Conservation (phyloP, 2,113 vertebrate species). For the Phainopepla nitens region DNA sequence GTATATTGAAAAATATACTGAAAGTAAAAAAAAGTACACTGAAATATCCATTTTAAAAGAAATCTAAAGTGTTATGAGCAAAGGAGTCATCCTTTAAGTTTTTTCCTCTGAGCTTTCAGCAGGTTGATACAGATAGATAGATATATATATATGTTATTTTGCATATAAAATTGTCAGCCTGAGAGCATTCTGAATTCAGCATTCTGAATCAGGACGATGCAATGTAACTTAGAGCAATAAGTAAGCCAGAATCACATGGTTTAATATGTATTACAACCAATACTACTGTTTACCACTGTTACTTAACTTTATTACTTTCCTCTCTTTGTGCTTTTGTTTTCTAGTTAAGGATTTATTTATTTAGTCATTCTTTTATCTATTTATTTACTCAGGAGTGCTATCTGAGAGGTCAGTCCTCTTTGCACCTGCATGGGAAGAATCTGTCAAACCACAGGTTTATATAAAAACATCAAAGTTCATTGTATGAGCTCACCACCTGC, state of each 20-base stretch:
- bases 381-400: background rate
- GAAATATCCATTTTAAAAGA: background rate
- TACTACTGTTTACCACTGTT: background rate
- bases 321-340: background rate
- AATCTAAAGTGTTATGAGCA: background rate
- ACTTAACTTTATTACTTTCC: background rate
- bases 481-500: background rate
- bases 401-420: background rate
- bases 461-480: background rate
- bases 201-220: background rate
- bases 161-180: background rate
- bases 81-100: background rate
- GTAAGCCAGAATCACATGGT: background rate
- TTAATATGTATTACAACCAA: background rate
- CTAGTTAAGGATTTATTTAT: background rate
- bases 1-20: background rate
- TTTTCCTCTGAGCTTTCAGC: background rate
- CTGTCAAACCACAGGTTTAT: background rate
- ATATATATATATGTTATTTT: background rate
- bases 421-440: background rate
- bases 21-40: background rate
- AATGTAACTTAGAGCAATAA: background rate
- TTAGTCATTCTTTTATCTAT: background rate
- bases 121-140: background rate
- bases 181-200: background rate